phyloP scores from a whole-genome alignment of 2,113 vertebrate genomes.

The Ahaetulla prasina region DNA sequence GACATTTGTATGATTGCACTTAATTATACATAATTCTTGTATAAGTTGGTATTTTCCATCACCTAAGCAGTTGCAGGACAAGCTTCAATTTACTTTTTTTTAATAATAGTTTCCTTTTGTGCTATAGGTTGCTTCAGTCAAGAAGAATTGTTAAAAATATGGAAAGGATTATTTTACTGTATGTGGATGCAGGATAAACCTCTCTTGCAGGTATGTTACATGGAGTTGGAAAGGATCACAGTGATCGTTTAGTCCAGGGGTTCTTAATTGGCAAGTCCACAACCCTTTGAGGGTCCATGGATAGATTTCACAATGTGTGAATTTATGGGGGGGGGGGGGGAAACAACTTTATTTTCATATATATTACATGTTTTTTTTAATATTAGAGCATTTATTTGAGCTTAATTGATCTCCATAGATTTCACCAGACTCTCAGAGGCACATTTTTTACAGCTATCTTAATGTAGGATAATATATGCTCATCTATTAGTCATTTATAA shows the following conservation, averaged over 20 bases:
- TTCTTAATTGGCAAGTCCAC: background rate
- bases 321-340: background rate
- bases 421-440: background rate
- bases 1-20: background rate
- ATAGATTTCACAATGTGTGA: background rate
- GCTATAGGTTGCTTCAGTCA: constrained; percentile 77
- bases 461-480: background rate
- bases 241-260: background rate
- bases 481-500: background rate
- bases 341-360: background rate
- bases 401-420: background rate
- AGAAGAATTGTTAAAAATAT: constrained; percentile 88
- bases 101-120: background rate
- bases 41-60: background rate
- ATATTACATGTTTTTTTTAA: background rate
- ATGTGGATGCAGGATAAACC: constrained; percentile 92
- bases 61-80: background rate
- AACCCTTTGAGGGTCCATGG: background rate
- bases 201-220: constrained; percentile 77
- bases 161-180: constrained; percentile 94
- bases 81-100: constrained; percentile 3
- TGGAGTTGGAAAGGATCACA: background rate
- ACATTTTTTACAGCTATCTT: background rate
- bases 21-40: background rate
- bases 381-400: background rate